Conservation (phyloP, 2,888 invertebrate species). For the Mesochorus sp. region DNA sequence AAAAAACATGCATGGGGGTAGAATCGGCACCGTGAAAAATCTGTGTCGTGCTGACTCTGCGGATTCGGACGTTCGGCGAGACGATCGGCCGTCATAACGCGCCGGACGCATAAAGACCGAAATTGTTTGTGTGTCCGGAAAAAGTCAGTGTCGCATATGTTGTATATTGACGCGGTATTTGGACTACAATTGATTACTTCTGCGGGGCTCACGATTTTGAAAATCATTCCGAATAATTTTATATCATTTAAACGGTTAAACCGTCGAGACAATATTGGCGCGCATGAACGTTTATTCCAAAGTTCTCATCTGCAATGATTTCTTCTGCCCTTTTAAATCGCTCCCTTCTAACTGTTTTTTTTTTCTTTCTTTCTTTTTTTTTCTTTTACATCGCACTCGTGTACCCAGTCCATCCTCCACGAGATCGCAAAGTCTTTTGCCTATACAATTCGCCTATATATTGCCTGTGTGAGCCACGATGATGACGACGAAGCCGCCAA, state of each 20-base stretch:
- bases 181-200: neutral
- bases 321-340: constrained; percentile 14
- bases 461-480: constrained; percentile 26
- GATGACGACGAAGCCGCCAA: constrained; percentile 33
- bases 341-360: neutral
- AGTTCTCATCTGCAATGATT: neutral
- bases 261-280: neutral
- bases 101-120: constrained; percentile 26
- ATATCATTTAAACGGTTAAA: too few species aligned
- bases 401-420: constrained; percentile 57
- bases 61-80: constrained; percentile 75
- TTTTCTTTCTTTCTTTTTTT: constrained; percentile 15
- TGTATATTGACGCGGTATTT: too few species aligned
- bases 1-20: constrained; percentile 44
- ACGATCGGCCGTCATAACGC: constrained; percentile 25
- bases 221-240: neutral
- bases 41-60: constrained; percentile 78
- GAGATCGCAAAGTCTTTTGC: constrained; percentile 38
- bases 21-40: constrained; percentile 81
- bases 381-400: constrained; percentile 42
- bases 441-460: constrained; percentile 23
- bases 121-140: constrained; percentile 17
- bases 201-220: neutral
- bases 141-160: neutral
- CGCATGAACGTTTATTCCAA: neutral